phyloP scores from a whole-genome alignment of 1,140 invertebrate genomes.

The Drosophila navojoa region DNA sequence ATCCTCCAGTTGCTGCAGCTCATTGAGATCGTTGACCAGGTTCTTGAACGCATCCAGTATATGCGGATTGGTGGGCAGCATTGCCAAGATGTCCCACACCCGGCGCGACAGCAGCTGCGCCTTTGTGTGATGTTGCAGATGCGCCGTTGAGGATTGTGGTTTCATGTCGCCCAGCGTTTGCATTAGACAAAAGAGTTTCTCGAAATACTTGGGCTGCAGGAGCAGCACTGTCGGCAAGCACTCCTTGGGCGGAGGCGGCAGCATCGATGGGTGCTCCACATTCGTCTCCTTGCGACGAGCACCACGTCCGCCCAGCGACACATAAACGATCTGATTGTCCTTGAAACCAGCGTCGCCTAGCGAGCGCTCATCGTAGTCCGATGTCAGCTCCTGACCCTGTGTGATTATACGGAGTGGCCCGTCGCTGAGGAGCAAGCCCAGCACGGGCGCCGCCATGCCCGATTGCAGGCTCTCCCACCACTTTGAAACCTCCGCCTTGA shows the following conservation, averaged over 20 bases:
- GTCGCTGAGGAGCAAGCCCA: constrained; percentile 89
- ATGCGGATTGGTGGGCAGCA: constrained; percentile 94
- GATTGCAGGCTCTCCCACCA: constrained; percentile 87
- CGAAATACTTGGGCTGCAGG: constrained; percentile 93
- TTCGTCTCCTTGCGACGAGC: constrained; percentile 88
- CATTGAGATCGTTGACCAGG: constrained; percentile 85
- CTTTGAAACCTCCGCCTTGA: constrained; percentile 95
- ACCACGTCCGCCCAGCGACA: constrained; percentile 92
- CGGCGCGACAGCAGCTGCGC: constrained; percentile 94
- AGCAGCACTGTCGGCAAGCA: constrained; percentile 93
- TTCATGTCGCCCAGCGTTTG: constrained; percentile 94
- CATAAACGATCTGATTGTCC: constrained; percentile 94
- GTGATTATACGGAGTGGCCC: constrained; percentile 96
- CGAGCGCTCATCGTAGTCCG: constrained; percentile 96
- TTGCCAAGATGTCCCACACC: constrained; percentile 96
- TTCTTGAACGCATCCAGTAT: constrained; percentile 93
- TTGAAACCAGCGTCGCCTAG: constrained; percentile 96
- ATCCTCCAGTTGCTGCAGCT: constrained; percentile 56
- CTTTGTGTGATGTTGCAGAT: constrained; percentile 93
- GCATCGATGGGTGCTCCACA: constrained; percentile 89
- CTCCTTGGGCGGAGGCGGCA: constrained; percentile 91
- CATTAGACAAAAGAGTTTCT: constrained; percentile 95
- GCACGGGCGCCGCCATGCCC: constrained; percentile 71
- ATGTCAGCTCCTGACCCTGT: constrained; percentile 95
- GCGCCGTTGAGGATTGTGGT: constrained; percentile 86